A percentile compares a stretch with the other conserved stretches of the same genome.
These are phyloP conservation scores for Toxotes jaculatrix DNA, from an alignment of 2,113 vertebrate species.

Conservation along the genomic window DNA sequence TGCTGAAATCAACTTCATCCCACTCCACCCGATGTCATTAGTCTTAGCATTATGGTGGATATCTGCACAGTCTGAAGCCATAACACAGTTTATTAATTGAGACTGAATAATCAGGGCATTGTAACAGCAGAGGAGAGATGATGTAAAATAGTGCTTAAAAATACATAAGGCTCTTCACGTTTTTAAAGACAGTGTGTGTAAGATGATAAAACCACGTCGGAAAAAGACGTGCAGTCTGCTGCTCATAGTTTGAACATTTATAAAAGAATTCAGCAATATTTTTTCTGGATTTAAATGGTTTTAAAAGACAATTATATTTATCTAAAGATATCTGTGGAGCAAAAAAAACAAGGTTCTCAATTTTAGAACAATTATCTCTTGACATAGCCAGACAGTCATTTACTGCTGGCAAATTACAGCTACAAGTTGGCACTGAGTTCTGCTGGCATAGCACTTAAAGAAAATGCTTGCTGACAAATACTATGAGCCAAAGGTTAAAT, in stretches of 20 bases:
- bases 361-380: conserved; percentile 23
- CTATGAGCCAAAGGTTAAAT: conserved; percentile 54
- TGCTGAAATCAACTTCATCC: neutral
- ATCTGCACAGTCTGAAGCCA: neutral
- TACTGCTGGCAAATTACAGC: conserved; percentile 22
- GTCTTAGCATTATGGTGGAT: neutral
- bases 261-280: neutral
- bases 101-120: neutral
- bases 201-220: conserved; percentile 23
- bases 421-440: conserved; percentile 39
- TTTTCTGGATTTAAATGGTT: conserved; percentile 8
- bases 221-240: neutral
- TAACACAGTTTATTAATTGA: neutral
- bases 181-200: conserved; percentile 20
- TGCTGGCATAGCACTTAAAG: conserved; percentile 54
- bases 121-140: conserved; percentile 5
- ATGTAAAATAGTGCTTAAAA: conserved; percentile 34
- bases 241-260: conserved; percentile 11
- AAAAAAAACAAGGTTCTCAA: conserved; percentile 5
- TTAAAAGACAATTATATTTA: neutral
- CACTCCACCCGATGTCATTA: neutral
- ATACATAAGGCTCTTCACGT: conserved; percentile 7
- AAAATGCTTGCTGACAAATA: conserved; percentile 47
- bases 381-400: conserved; percentile 12
- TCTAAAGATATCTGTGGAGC: conserved; percentile 11